A percentile compares a stretch with the other conserved stretches of the same genome.
Evolutionary conservation across 2,113 vertebrate genomes (phyloP).

Genomic region (Boleophthalmus pectinirostris): DNA sequence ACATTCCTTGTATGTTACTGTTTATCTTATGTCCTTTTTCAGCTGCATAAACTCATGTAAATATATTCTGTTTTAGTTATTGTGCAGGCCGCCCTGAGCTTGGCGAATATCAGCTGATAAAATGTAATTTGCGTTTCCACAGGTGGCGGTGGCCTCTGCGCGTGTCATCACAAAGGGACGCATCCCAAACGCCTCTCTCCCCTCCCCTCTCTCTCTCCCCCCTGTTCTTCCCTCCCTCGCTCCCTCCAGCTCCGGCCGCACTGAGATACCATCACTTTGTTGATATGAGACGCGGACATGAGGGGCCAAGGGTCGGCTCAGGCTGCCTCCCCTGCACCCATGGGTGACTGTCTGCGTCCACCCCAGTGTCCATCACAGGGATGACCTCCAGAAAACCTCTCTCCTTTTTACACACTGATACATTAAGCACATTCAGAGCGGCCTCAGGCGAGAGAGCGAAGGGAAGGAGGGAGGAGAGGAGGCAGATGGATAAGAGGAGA

Average conservation of each 20-base stretch:
- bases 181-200: constrained; percentile 9
- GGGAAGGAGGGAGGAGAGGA: constrained; percentile 10
- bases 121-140: constrained; percentile 44
- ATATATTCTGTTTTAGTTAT: constrained; percentile 1
- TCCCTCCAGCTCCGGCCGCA: not conserved
- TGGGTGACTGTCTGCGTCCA: constrained; percentile 39
- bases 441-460: constrained; percentile 11
- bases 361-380: constrained; percentile 36
- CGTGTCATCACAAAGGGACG: constrained; percentile 20
- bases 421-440: constrained; percentile 15
- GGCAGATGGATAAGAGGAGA: not conserved
- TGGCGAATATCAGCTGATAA: constrained; percentile 24
- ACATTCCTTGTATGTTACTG: too few species aligned
- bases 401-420: not conserved
- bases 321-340: constrained; percentile 12
- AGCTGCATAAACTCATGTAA: not conserved
- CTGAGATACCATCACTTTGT: constrained; percentile 36
- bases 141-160: constrained; percentile 42
- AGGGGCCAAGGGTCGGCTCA: constrained; percentile 5
- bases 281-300: constrained; percentile 38
- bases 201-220: too few species aligned
- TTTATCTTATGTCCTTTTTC: not conserved
- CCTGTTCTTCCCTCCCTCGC: too few species aligned
- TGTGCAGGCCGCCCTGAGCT: too few species aligned
- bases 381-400: constrained; percentile 36